These are phyloP conservation scores for Euplagia quadripunctaria DNA, from an alignment of 2,888 invertebrate species.

Conservation along the genomic window DNA sequence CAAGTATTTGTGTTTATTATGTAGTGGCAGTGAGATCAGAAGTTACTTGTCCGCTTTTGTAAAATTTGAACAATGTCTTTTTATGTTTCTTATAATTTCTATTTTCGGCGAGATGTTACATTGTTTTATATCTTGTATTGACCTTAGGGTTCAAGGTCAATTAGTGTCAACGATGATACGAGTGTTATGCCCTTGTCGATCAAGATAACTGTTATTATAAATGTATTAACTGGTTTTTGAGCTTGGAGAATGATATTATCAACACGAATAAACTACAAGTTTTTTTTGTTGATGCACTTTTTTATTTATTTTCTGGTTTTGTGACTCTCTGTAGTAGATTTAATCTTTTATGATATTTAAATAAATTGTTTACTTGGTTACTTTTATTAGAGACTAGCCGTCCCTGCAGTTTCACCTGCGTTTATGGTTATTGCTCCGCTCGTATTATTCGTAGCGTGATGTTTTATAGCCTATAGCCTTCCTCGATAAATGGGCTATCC, in stretches of 20 bases:
- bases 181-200: slow-evolving; percentile 16
- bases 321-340: too few species aligned
- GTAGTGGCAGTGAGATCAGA: background rate
- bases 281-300: background rate
- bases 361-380: too few species aligned
- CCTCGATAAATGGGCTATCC: too few species aligned
- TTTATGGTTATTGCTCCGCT: too few species aligned
- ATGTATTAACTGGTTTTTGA: slow-evolving; percentile 11
- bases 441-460: too few species aligned
- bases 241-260: background rate
- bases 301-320: background rate
- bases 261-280: background rate
- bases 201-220: slow-evolving; percentile 18
- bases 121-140: slow-evolving; percentile 11
- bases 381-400: too few species aligned
- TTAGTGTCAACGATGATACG: slow-evolving; percentile 21
- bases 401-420: too few species aligned
- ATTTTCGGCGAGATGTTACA: slow-evolving; percentile 14
- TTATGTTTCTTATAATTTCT: slow-evolving; percentile 5
- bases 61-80: background rate
- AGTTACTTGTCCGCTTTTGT: background rate
- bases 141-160: slow-evolving; percentile 27
- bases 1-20: too few species aligned
- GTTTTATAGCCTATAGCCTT: too few species aligned
- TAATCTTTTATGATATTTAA: too few species aligned